Conservation (phyloP, 2,797 vertebrate species). For the Halcyon badia region DNA sequence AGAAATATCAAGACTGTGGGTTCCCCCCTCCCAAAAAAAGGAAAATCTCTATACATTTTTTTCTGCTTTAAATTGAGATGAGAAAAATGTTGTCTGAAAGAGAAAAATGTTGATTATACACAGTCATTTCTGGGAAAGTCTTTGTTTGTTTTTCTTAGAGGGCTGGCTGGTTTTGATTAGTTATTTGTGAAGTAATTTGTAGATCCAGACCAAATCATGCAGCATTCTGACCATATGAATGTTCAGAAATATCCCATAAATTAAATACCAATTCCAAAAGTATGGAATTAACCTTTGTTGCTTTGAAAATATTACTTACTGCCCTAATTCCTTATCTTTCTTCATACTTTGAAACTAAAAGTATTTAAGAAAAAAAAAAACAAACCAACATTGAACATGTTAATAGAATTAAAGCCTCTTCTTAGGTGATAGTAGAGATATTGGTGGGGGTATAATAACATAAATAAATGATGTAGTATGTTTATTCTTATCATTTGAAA, state of each 20-base stretch:
- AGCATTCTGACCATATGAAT: not conserved
- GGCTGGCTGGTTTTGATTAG: not conserved
- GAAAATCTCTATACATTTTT: not conserved
- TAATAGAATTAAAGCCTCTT: not conserved
- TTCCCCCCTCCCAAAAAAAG: not conserved
- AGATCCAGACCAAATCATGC: not conserved
- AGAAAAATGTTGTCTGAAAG: not conserved
- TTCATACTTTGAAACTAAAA: not conserved
- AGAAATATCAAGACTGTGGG: not conserved
- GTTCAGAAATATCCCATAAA: not conserved
- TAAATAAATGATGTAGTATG: not conserved
- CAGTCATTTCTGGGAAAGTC: not conserved
- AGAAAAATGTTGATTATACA: not conserved
- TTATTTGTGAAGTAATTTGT: not conserved
- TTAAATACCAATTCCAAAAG: not conserved
- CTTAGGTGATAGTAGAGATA: not conserved
- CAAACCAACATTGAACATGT: not conserved
- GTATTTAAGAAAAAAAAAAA: not conserved
- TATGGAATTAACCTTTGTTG: not conserved
- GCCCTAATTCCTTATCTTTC: not conserved
- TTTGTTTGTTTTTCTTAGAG: not conserved
- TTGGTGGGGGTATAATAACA: not conserved
- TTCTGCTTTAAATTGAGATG: not conserved
- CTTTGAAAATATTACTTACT: not conserved
- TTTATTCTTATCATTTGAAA: not conserved